Evolutionary conservation across 2,888 invertebrate species (phyloP).

Genomic region (Petrophora chlorosata): DNA sequence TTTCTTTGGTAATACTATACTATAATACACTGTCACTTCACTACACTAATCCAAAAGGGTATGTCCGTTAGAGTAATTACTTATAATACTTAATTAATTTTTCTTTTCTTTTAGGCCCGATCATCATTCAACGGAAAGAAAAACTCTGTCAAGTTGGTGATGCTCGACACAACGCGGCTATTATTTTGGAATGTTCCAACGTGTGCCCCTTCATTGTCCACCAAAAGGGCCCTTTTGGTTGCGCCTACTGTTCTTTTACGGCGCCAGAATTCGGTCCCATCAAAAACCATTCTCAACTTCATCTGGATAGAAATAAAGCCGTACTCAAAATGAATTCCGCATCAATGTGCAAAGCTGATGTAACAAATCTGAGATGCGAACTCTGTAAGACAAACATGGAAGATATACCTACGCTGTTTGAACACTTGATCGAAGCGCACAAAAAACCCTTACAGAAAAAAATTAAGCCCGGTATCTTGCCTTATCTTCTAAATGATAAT

Average conservation of each 20-base stretch:
- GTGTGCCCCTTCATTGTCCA: constrained; percentile 70
- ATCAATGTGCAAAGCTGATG: constrained; percentile 60
- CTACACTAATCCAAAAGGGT: no score
- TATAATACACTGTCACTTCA: no score
- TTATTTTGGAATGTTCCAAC: constrained; percentile 68
- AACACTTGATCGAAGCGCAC: constrained; percentile 59
- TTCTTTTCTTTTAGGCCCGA: no score
- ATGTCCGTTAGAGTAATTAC: no score
- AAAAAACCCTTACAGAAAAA: no score
- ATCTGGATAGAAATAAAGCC: constrained; percentile 35
- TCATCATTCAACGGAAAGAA: no score
- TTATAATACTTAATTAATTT: no score
- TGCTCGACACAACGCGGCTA: constrained; percentile 64
- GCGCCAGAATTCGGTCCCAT: constrained; percentile 61
- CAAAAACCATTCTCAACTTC: constrained; percentile 51
- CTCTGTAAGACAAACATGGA: constrained; percentile 39
- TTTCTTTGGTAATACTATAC: no score
- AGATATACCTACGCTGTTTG: constrained; percentile 51
- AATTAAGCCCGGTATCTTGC: constrained; percentile 12
- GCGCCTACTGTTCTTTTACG: constrained; percentile 49
- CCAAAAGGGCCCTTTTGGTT: constrained; percentile 62
- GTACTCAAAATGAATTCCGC: constrained; percentile 6
- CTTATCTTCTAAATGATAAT: constrained; percentile 1
- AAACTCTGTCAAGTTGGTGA: neutral
- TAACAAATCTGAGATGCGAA: constrained; percentile 58